These are phyloP conservation scores for Pachypsylla venusta DNA, from an alignment of 1,140 invertebrate species.

Conservation along the genomic window DNA sequence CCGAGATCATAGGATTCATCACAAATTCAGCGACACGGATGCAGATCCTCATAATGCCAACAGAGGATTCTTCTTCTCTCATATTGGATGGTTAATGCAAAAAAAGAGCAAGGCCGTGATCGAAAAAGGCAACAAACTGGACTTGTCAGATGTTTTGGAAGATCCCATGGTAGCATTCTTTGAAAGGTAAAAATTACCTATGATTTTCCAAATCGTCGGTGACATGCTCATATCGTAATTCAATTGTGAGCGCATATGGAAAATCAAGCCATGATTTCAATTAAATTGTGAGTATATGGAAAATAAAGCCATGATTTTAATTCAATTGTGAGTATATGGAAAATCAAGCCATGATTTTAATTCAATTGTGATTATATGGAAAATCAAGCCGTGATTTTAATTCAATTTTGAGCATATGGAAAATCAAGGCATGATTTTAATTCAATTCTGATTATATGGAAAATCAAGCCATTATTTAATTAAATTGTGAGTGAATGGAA, in stretches of 20 bases:
- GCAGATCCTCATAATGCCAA: slow-evolving; percentile 79
- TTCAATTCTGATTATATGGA: too few species aligned
- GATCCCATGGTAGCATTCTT: slow-evolving; percentile 63
- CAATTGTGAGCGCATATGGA: neutral
- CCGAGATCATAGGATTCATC: slow-evolving; percentile 73
- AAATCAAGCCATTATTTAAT: too few species aligned
- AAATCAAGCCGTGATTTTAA: too few species aligned
- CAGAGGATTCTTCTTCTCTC: slow-evolving; percentile 83
- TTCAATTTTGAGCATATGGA: too few species aligned
- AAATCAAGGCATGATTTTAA: too few species aligned
- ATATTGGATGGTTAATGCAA: slow-evolving; percentile 78
- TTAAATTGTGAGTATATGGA: too few species aligned
- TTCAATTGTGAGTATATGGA: too few species aligned
- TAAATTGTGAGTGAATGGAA: too few species aligned
- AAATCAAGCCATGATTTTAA: too few species aligned
- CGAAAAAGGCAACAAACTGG: slow-evolving; percentile 49
- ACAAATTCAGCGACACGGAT: slow-evolving; percentile 77
- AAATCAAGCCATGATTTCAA: too few species aligned
- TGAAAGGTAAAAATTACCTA: slow-evolving; percentile 37
- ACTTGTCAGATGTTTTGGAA: slow-evolving; percentile 56
- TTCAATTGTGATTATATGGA: too few species aligned
- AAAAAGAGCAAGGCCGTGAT: slow-evolving; percentile 71
- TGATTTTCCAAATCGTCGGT: neutral
- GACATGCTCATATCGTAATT: neutral
- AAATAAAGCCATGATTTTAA: too few species aligned